A percentile compares a stretch with the other conserved stretches of the same genome.
Conservation (phyloP, 2,888 invertebrate genomes). For the Leptinotarsa juncta region DNA sequence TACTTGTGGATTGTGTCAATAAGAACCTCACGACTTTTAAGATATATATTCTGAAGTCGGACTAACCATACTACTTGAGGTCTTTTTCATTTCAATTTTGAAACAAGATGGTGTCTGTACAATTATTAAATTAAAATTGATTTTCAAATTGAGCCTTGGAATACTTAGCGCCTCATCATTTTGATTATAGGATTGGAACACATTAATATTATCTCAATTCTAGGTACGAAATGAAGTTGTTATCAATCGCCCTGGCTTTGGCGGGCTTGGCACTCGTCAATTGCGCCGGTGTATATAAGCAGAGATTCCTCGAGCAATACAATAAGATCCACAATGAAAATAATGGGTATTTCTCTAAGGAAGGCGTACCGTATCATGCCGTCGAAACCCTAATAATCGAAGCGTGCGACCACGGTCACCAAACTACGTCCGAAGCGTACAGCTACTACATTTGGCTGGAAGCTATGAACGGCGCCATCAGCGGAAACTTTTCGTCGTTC, state of each 20-base stretch:
- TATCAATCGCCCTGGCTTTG: neutral
- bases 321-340: slow-evolving; percentile 35
- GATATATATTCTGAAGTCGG: too few relatives aligned
- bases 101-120: too few relatives aligned
- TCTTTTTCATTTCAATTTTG: too few relatives aligned
- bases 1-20: too few relatives aligned
- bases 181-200: too few relatives aligned
- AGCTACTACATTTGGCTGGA: slow-evolving; percentile 48
- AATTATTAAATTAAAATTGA: too few relatives aligned
- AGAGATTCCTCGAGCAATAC: slow-evolving; percentile 41
- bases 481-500: slow-evolving; percentile 46
- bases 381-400: slow-evolving; percentile 49
- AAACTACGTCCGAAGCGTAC: slow-evolving; percentile 51
- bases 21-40: too few relatives aligned
- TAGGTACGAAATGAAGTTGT: slow-evolving; percentile 17
- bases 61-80: too few relatives aligned
- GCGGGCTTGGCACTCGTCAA: neutral
- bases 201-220: neutral
- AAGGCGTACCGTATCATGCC: slow-evolving; percentile 49
- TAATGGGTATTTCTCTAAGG: slow-evolving; percentile 39
- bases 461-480: slow-evolving; percentile 49
- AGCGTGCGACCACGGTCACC: slow-evolving; percentile 48
- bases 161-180: too few relatives aligned
- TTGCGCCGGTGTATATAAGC: slow-evolving; percentile 32
- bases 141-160: too few relatives aligned